phyloP scores from a whole-genome alignment of 2,888 invertebrate genomes.

The Tenthredo notha region DNA sequence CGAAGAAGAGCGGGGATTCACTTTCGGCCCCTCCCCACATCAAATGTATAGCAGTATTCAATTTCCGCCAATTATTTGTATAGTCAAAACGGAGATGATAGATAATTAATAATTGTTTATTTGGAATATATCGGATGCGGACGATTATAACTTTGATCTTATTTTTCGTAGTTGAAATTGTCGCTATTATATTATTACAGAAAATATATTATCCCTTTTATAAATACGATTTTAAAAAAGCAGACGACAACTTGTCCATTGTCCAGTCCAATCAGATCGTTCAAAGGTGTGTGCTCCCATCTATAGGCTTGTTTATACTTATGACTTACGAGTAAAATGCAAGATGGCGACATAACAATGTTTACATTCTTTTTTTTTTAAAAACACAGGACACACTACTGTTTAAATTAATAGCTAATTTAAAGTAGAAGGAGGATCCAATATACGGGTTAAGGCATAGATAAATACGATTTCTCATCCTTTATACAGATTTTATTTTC shows the following conservation, averaged over 20 bases:
- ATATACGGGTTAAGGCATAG: background rate
- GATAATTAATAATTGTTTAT: background rate
- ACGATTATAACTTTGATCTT: background rate
- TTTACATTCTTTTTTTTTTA: background rate
- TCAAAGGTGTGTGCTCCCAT: background rate
- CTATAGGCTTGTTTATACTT: too few species aligned
- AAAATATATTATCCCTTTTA: background rate
- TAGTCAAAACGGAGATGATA: background rate
- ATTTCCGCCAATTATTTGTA: background rate
- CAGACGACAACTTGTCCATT: constrained; percentile 17
- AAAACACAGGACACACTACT: background rate
- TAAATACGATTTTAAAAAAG: background rate
- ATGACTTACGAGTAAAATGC: background rate
- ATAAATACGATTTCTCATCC: background rate
- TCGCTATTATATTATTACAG: background rate
- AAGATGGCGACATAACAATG: background rate
- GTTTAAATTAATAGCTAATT: background rate
- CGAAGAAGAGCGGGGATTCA: constrained; percentile 41
- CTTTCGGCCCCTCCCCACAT: background rate
- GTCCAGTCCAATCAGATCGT: background rate
- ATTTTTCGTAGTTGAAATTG: background rate
- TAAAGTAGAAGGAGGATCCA: background rate
- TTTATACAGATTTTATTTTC: background rate
- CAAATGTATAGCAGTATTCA: background rate
- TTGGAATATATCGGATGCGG: background rate